Percentiles rank a stretch among this genome's conserved stretches.
phyloP scores from a whole-genome alignment of 37 sponge, comb jelly and placozoan species.

The Cladorhizidae sp. region DNA sequence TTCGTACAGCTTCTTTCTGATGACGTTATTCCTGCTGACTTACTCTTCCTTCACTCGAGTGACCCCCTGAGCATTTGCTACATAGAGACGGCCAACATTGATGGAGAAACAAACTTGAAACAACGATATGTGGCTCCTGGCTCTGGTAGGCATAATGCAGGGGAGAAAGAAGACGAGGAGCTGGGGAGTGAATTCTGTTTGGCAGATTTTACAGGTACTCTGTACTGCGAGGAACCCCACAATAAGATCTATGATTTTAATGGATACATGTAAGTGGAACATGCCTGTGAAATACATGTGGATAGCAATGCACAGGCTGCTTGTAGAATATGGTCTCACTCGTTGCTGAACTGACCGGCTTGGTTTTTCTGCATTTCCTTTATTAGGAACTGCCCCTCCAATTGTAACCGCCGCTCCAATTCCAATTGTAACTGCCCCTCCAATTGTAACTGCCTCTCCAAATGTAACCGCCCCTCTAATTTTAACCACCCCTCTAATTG shows the following conservation, averaged over 20 bases:
- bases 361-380: no score
- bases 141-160: neutral
- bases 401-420: no score
- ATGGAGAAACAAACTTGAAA: slow-evolving; percentile 93
- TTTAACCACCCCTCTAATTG: no score
- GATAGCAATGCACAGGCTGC: no score
- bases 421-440: no score
- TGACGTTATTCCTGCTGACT: slow-evolving; percentile 81
- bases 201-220: slow-evolving; percentile 26
- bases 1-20: slow-evolving; percentile 70
- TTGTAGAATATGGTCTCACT: no score
- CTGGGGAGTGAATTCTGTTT: neutral
- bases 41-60: slow-evolving; percentile 65
- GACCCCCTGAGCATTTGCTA: slow-evolving; percentile 75
- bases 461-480: no score
- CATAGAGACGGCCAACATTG: slow-evolving; percentile 87
- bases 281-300: no score
- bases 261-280: slow-evolving; percentile 74
- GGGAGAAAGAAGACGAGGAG: neutral
- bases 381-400: no score
- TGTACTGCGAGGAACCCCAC: slow-evolving; percentile 59
- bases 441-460: no score
- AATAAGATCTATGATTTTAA: slow-evolving; percentile 69
- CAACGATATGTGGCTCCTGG: slow-evolving; percentile 50
- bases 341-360: no score